Conservation (phyloP, 2,888 invertebrate genomes). For the Plutella xylostella region DNA sequence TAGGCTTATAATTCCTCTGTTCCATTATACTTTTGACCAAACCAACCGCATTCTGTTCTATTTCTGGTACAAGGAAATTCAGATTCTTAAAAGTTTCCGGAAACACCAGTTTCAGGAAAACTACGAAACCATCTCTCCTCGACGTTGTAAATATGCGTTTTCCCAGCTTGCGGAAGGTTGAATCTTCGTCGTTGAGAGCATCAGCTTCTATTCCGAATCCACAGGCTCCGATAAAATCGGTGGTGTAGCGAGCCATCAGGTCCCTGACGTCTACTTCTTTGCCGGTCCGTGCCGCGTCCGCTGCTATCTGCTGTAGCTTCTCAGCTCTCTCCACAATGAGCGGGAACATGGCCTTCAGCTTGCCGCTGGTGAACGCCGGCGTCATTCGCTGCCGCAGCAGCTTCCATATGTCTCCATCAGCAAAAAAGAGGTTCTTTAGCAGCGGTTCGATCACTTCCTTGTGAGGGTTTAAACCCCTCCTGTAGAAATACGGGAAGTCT, state of each 20-base stretch:
- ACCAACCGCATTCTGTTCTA: conserved; percentile 5
- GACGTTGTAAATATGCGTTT: conserved; percentile 1
- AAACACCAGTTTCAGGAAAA: neutral
- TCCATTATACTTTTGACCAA: conserved; percentile 6
- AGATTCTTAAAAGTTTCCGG: conserved; percentile 2
- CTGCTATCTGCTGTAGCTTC: neutral
- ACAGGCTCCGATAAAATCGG: conserved; percentile 44
- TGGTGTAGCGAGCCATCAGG: conserved; percentile 45
- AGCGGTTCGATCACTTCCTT: conserved; percentile 34
- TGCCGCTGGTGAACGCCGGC: conserved; percentile 43
- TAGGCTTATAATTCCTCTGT: conserved; percentile 8
- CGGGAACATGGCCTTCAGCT: conserved; percentile 46
- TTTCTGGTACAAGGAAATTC: conserved; percentile 5
- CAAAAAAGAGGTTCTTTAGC: conserved; percentile 38
- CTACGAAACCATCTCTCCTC: neutral
- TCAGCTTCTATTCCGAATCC: conserved; percentile 42
- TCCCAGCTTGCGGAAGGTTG: conserved; percentile 38
- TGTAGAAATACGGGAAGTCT: conserved; percentile 24
- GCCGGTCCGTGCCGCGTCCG: neutral
- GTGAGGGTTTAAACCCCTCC: conserved; percentile 29
- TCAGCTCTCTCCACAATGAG: conserved; percentile 21
- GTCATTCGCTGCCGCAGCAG: conserved; percentile 44
- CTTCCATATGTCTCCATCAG: conserved; percentile 44
- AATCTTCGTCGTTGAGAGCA: conserved; percentile 35
- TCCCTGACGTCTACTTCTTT: conserved; percentile 32